These are phyloP conservation scores for Phasia obesa DNA, from an alignment of 2,888 invertebrate genomes.

Conservation along the genomic window DNA sequence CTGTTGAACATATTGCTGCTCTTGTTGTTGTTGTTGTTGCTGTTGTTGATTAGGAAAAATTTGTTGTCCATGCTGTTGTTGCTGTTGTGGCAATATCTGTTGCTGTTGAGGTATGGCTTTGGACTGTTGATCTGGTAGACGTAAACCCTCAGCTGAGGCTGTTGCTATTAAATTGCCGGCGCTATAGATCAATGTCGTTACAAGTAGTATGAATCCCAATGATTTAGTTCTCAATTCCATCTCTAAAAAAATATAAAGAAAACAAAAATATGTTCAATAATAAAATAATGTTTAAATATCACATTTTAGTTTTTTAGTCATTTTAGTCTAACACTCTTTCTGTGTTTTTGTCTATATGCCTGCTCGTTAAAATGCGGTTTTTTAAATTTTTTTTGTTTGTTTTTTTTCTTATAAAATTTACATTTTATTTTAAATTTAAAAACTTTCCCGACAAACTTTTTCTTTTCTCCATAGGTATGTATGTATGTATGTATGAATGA, in stretches of 20 bases:
- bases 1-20: slow-evolving; percentile 73
- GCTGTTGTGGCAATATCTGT: slow-evolving; percentile 73
- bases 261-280: slow-evolving; percentile 13
- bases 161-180: slow-evolving; percentile 72
- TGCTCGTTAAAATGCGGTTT: slow-evolving; percentile 7
- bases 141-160: slow-evolving; percentile 84
- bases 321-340: slow-evolving; percentile 9
- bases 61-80: slow-evolving; percentile 70
- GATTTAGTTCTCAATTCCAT: slow-evolving; percentile 77
- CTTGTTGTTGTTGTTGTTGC: slow-evolving; percentile 70
- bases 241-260: slow-evolving; percentile 71
- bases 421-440: slow-evolving; percentile 4
- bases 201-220: slow-evolving; percentile 75
- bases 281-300: background rate
- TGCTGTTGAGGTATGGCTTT: slow-evolving; percentile 64
- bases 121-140: slow-evolving; percentile 83
- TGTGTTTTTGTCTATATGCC: background rate
- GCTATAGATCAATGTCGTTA: slow-evolving; percentile 83
- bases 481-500: slow-evolving; percentile 13
- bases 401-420: slow-evolving; percentile 1
- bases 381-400: background rate
- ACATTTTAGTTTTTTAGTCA: slow-evolving; percentile 10
- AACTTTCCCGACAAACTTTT: slow-evolving; percentile 65
- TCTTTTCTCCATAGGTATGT: slow-evolving; percentile 19
- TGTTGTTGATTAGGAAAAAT: slow-evolving; percentile 66